These are phyloP conservation scores for Spinibarbus caldwelli DNA, from an alignment of 2,797 vertebrate genomes.

Conservation along the genomic window DNA sequence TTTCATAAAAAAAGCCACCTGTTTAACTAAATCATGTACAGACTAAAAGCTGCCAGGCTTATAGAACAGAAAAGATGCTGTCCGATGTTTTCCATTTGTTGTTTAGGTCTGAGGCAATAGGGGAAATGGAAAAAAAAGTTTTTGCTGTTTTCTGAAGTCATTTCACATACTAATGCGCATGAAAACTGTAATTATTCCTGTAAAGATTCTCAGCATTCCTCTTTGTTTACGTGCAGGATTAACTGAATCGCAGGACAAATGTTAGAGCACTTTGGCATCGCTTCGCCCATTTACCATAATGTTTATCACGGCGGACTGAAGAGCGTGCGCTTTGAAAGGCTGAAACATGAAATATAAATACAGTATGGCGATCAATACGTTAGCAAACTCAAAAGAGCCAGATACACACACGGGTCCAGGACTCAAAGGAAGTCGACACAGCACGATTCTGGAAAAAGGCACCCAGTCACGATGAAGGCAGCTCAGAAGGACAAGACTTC, in stretches of 20 bases:
- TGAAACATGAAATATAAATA: conserved; percentile 45
- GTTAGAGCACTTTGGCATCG: neutral
- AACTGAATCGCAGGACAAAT: conserved; percentile 10
- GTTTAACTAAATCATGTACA: conserved; percentile 24
- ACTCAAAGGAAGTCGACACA: conserved; percentile 40
- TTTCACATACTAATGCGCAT: neutral
- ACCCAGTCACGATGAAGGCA: conserved; percentile 42
- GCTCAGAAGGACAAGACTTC: conserved; percentile 64
- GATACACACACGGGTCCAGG: neutral
- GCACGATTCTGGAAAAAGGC: conserved; percentile 40
- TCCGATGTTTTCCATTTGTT: conserved; percentile 44
- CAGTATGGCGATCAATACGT: conserved; percentile 35
- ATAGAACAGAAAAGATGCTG: conserved; percentile 28
- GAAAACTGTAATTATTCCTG: neutral
- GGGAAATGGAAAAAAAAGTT: neutral
- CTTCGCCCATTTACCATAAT: conserved; percentile 11
- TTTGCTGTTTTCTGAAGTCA: neutral
- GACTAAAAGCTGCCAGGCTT: conserved; percentile 17
- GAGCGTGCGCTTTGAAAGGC: conserved; percentile 16
- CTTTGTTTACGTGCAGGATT: neutral
- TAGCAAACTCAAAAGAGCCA: conserved; percentile 42
- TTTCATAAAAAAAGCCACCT: neutral
- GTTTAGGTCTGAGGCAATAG: conserved; percentile 44
- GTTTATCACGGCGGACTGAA: conserved; percentile 16
- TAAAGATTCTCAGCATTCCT: neutral